Base-by-base conservation (phyloP, 2,888 invertebrate species). In the Parthenolecanium corni region DNA sequence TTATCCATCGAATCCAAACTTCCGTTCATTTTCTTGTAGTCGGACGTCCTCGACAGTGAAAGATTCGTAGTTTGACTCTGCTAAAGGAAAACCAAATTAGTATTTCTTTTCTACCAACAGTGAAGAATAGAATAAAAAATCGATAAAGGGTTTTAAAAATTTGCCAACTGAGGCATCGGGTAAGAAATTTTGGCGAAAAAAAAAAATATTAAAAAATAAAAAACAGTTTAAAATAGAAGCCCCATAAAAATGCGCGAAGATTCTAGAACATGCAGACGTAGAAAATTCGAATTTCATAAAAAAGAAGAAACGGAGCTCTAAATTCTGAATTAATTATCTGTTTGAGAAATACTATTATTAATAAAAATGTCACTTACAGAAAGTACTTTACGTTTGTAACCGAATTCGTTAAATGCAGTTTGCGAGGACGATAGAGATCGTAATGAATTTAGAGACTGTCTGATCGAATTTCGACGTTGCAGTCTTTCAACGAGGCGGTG, bases 1-100 rank as follows among this genome's bases (percentile, higher is more conserved):
- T 92, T 92, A 71, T 90, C 90, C 82, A 92, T 90, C 1, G 90
- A 90, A 72, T 92, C 91, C 68, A 91, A 81, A 52, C 91, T 91
- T 0, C 87, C 85, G 56, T 86, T 86, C 73, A 88, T 81, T 71
- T 88, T 86, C 70, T 86, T 85, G 72, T 89, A 89, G 69, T 89
- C 87, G 65, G 63, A 52, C 16, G 63, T 24, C 14, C 70, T 70
- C 36, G 86, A 86, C 52, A 85, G 71, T 0, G 85, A 85, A 64
- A 88, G 88, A 1, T 86, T 87, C n/a, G 89, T 88, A 53, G 85
- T 78, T 57, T 86, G 82, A 68, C 86, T 86, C 89, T 89, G 77
- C 16, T 20, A 46, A 62, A 16, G 9, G 6, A 23, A n/a, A 40
- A 42, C 18, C 4, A 3, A 21, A 51, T 24, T n/a, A 18, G 2